Evolutionary conservation across 2,888 invertebrate species (phyloP).

Genomic region (Campoplex nolae): DNA sequence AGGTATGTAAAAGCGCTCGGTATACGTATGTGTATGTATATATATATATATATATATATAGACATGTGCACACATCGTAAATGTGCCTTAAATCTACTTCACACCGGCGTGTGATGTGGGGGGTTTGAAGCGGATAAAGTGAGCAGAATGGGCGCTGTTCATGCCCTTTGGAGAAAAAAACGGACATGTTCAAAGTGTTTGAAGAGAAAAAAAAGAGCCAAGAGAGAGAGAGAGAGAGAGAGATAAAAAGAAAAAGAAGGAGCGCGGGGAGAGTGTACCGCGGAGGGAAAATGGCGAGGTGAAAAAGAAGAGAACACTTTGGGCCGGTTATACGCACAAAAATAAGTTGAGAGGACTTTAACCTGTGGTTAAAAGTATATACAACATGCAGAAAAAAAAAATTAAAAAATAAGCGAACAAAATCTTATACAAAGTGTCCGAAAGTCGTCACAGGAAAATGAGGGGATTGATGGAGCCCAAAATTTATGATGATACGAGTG

Average conservation of each 20-base stretch:
- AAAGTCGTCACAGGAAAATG: background rate
- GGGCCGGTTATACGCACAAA: background rate
- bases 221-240: background rate
- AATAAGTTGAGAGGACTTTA: background rate
- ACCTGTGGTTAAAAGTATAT: background rate
- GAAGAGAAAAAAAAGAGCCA: background rate
- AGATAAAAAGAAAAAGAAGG: background rate
- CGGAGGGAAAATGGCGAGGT: background rate
- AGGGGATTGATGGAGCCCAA: background rate
- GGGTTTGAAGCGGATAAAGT: slow-evolving; percentile 14
- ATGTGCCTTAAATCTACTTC: slow-evolving; percentile 39
- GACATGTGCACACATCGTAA: background rate
- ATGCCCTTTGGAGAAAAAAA: slow-evolving; percentile 13
- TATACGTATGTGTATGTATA: background rate
- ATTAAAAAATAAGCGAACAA: background rate
- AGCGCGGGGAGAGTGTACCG: background rate
- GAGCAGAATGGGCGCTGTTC: slow-evolving; percentile 15
- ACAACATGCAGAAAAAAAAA: background rate
- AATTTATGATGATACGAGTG: background rate
- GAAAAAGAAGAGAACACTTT: background rate
- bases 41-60: background rate
- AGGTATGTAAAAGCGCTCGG: slow-evolving; percentile 12
- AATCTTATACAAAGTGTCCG: background rate
- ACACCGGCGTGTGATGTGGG: slow-evolving; percentile 15
- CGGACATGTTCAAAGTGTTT: slow-evolving; percentile 4